These are phyloP conservation scores for Coleophora deauratella DNA, from an alignment of 2,888 invertebrate genomes.

Conservation along the genomic window DNA sequence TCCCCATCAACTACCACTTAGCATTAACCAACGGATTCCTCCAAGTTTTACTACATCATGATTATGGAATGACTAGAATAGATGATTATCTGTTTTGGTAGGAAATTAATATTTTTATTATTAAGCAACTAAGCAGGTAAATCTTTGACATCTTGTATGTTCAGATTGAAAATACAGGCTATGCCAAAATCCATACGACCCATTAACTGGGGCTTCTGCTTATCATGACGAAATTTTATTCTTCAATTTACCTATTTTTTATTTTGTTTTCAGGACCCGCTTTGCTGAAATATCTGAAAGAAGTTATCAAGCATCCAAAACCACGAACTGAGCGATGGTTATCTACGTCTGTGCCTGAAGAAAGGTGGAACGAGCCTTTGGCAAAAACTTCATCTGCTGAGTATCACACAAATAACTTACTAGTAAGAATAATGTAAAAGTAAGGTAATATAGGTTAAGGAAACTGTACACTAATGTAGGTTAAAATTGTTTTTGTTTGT, in stretches of 20 bases:
- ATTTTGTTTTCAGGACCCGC: conserved; percentile 33
- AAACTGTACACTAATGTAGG: not conserved
- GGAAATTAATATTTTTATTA: not conserved
- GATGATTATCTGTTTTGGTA: not conserved
- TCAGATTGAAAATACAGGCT: no score
- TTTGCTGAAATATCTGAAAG: conserved; percentile 72
- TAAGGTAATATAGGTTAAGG: no score
- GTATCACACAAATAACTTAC: conserved; percentile 88
- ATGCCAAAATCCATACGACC: no score
- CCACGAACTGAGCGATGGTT: conserved; percentile 84
- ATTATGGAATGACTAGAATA: not conserved
- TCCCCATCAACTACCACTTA: not conserved
- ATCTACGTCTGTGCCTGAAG: conserved; percentile 83
- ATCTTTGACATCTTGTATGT: no score
- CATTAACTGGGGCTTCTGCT: no score
- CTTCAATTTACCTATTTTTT: no score
- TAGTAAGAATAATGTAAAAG: conserved; percentile 50
- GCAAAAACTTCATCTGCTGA: conserved; percentile 81
- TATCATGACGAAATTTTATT: no score
- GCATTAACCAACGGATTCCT: not conserved
- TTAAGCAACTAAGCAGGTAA: no score
- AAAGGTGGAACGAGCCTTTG: conserved; percentile 31
- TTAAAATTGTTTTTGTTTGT: not conserved
- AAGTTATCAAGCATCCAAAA: conserved; percentile 77
- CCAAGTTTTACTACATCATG: not conserved